Evolutionary conservation across 2,797 vertebrate genomes (phyloP), one percentile per base, ranked within the genome.

Genomic region (Hirundo rustica): DNA sequence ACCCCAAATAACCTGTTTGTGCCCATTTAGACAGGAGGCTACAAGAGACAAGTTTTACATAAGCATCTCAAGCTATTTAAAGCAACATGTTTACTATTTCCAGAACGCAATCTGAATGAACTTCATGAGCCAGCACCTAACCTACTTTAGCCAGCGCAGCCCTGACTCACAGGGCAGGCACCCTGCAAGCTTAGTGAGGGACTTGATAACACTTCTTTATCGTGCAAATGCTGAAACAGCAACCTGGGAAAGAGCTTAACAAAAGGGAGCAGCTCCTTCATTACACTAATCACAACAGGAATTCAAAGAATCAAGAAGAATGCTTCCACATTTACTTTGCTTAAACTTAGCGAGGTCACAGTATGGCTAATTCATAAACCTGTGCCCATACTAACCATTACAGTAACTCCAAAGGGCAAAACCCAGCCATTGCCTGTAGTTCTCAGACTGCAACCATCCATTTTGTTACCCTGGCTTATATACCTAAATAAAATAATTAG

Each of bases 11-110:
- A 93, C 47, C 64, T 73, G 65, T 71, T 82, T 90, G 86, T 36
- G 93, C 85, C 91, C 76, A 42, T 77, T 91, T 51, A 83, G 58
- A 76, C 72, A 77, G 36, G 26, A 74, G 68, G 38, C 68, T 89
- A 6, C 14, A 27, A 61, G 65, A 80, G 42, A 88, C 44, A 61
- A 89, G 75, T 78, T 93, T 94, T 79, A 87, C 55, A 87, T 93
- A 96, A 93, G 86, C 81, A 89, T 58, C 74, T 91, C 78, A 61
- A 61, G 47, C 78, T 92, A 96, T 96, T 95, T 93, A 83, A 91
- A 95, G 89, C 54, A 89, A 74, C 82, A 50, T 29, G 50, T 57
- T 71, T 88, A 83, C 88, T 96, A 95, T 93, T 92, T 80, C 70
- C 54, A 77, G 76, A 80, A 54, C 65, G 83, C 89, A 91, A 83